Conservation (phyloP, 1,140 invertebrate genomes). For the Adoxophyes honmai region DNA sequence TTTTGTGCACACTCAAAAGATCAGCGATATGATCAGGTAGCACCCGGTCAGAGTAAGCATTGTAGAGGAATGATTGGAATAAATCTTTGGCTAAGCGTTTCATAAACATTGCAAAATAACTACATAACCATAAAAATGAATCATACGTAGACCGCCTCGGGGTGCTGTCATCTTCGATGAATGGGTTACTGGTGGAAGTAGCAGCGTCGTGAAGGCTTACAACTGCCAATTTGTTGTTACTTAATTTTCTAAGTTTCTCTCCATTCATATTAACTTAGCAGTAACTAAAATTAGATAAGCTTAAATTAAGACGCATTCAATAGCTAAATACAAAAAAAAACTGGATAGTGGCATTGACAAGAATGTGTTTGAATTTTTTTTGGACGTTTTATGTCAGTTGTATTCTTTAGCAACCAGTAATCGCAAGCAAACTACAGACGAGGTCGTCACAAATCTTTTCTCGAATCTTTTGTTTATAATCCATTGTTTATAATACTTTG, state of each 20-base stretch:
- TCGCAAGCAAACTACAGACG: too few species aligned
- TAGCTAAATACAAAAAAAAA: not conserved
- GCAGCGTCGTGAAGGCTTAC: conserved; percentile 18
- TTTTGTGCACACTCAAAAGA: conserved; percentile 41
- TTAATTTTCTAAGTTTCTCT: conserved; percentile 32
- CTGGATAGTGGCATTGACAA: not conserved
- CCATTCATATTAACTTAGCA: conserved; percentile 54
- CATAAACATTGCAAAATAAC: conserved; percentile 50
- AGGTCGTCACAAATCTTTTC: too few species aligned
- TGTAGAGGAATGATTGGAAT: conserved; percentile 30
- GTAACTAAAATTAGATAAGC: conserved; percentile 20
- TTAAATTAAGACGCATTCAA: conserved; percentile 24
- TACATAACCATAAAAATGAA: conserved; percentile 48
- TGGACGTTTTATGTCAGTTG: not conserved
- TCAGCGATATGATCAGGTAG: conserved; percentile 47
- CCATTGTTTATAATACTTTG: too few species aligned
- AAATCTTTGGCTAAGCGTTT: conserved; percentile 52
- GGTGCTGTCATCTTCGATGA: conserved; percentile 36
- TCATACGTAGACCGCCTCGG: conserved; percentile 49
- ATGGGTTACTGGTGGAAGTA: conserved; percentile 18
- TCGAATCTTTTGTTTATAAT: too few species aligned
- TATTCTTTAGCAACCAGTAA: not conserved
- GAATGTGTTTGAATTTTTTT: not conserved
- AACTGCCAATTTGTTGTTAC: conserved; percentile 29
- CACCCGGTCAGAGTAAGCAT: conserved; percentile 34